Base-by-base conservation (phyloP, 1,140 invertebrate genomes). In the Eurosta solidaginis region DNA sequence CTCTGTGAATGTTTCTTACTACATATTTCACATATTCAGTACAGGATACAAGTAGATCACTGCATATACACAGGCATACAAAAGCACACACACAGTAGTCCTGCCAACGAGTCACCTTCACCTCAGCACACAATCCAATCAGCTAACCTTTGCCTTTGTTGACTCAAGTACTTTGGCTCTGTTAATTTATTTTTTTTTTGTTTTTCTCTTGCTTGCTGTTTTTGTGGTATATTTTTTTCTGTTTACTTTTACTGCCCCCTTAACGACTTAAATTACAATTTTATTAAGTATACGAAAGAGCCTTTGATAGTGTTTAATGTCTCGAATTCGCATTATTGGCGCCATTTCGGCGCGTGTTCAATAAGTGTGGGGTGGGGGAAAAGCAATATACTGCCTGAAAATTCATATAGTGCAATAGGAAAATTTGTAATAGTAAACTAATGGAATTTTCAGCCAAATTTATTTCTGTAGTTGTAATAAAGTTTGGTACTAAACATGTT, bases 221-320 rank as follows among this genome's bases (percentile, higher is more conserved):
- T n/a, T n/a, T n/a, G n/a, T n/a, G n/a, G n/a, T n/a, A n/a, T n/a
- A n/a, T n/a, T n/a, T 6, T 68, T 2, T 36, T 6, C 33, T 68
- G 36, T 42, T 68, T 68, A 20, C 59, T 68, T 40, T 68, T 68
- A 68, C 59, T 36, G 59, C 59, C 59, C n/a, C 54, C 59, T 68
- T 68, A 68, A 68, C 59, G 36, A 68, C 59, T 68, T 68, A 40
- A 68, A 68, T 68, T 68, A 68, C 59, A 68, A 68, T 68, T 68
- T 68, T 68, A 68, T 68, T 68, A 68, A 40, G 59, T 40, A 68
- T 33, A 68, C 59, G 59, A 68, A 68, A 68, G 59, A 33, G 33
- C 33, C 59, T 36, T 10, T 68, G 59, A 68, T 68, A 68, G 59
- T 33, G 36, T 42, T 68, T 68, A 68, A 40, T 68, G 59, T 68